phyloP scores from a whole-genome alignment of 2,113 vertebrate genomes.

The Atrichornis clamosus region DNA sequence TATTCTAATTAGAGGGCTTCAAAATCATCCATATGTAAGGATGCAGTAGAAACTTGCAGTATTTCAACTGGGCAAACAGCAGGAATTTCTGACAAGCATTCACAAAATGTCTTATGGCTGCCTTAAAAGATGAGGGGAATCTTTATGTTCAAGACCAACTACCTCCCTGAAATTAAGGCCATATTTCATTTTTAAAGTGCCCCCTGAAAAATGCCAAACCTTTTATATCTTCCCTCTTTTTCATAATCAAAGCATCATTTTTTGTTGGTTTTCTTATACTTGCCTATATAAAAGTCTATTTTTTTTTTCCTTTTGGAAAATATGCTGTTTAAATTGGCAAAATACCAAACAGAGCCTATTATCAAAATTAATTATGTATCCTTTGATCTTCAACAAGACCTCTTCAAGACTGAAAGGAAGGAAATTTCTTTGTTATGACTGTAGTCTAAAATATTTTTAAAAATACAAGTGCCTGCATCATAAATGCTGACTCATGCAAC shows the following conservation, averaged over 20 bases:
- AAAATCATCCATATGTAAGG: neutral
- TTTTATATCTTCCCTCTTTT: neutral
- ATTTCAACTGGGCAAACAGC: neutral
- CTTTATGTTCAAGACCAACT: neutral
- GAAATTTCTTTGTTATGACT: neutral
- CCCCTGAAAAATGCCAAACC: accelerated
- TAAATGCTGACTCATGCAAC: neutral
- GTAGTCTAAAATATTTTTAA: neutral
- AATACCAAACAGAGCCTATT: neutral
- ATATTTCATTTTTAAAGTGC: neutral
- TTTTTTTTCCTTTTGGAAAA: neutral
- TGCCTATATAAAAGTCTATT: neutral
- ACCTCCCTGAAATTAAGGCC: neutral
- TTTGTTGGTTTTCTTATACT: neutral
- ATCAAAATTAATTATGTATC: neutral
- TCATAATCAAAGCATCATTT: neutral
- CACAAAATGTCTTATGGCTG: neutral
- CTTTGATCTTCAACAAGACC: neutral
- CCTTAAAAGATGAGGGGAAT: neutral
- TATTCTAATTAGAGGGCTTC: neutral
- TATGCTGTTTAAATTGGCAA: neutral
- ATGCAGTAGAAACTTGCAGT: neutral
- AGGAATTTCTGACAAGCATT: neutral
- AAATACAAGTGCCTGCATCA: neutral
- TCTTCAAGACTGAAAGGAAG: neutral